Evolutionary conservation across 2,888 invertebrate species (phyloP).

Genomic region (Syritta pipiens): DNA sequence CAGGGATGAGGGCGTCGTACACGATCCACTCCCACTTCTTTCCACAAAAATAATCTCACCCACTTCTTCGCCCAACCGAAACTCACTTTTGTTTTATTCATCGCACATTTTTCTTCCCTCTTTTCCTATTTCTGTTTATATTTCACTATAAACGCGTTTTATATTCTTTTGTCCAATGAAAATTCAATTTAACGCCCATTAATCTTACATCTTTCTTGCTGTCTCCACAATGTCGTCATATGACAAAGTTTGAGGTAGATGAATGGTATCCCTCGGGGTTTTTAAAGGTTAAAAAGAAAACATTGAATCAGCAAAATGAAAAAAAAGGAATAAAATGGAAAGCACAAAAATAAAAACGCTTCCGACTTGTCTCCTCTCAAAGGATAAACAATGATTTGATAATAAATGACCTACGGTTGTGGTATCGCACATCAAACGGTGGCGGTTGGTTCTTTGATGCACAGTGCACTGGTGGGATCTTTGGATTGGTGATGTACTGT

Average conservation of each 20-base stretch:
- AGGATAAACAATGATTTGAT: too few relatives aligned
- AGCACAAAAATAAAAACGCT: too few relatives aligned
- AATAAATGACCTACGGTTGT: too few relatives aligned
- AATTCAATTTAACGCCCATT: slow-evolving; percentile 11
- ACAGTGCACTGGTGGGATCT: too few relatives aligned
- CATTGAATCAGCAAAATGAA: too few relatives aligned
- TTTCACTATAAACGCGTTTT: not conserved
- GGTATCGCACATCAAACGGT: too few relatives aligned
- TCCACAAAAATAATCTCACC: not conserved
- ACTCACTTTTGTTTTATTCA: not conserved
- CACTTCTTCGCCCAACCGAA: not conserved
- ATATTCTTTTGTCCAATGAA: not conserved
- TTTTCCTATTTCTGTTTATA: not conserved
- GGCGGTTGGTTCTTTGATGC: too few relatives aligned
- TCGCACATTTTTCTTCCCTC: not conserved
- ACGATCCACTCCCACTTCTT: not conserved
- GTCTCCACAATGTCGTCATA: slow-evolving; percentile 5
- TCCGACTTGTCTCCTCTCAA: too few relatives aligned
- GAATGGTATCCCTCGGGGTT: slow-evolving; percentile 10
- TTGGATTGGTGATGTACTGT: too few relatives aligned
- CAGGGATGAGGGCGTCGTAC: not conserved
- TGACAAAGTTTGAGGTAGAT: slow-evolving; percentile 11
- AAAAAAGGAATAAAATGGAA: too few relatives aligned
- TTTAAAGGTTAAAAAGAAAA: too few relatives aligned
- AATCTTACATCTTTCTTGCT: slow-evolving; percentile 2